A percentile compares a stretch with the other conserved stretches of the same genome.
phyloP scores from a whole-genome alignment of 2,113 vertebrate genomes.

The Platycercus adscitus region DNA sequence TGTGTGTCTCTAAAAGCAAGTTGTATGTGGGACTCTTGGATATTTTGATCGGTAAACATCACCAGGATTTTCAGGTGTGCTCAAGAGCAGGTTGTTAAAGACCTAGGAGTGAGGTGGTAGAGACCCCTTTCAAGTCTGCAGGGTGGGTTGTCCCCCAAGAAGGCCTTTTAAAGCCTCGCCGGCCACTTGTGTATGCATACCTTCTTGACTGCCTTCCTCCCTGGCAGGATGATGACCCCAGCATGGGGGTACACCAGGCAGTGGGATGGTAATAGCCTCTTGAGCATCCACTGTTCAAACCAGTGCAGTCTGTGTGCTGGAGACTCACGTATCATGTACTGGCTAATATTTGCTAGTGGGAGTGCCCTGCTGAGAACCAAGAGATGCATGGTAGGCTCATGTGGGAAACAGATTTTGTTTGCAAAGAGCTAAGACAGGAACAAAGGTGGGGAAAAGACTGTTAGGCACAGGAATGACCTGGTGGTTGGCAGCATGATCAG shows the following conservation, averaged over 20 bases:
- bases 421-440: not conserved
- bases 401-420: not conserved
- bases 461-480: not conserved
- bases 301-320: not conserved
- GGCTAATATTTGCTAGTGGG: not conserved
- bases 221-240: not conserved
- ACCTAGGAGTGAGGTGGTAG: not conserved
- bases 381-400: not conserved
- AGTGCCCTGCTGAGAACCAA: not conserved
- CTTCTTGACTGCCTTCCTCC: not conserved
- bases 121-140: not conserved
- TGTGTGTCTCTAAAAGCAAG: not conserved
- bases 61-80: not conserved
- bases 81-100: not conserved
- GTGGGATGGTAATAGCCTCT: not conserved
- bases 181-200: not conserved
- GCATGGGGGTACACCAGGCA: not conserved
- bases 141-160: not conserved
- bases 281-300: not conserved
- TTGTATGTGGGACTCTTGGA: not conserved
- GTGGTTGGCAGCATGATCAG: not conserved
- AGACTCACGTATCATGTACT: fast-evolving
- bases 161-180: not conserved
- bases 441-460: not conserved
- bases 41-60: not conserved